Evolutionary conservation across 2,888 invertebrate species (phyloP), one percentile per base, ranked within the genome.

Genomic region (Lasioglossum calceatum): DNA sequence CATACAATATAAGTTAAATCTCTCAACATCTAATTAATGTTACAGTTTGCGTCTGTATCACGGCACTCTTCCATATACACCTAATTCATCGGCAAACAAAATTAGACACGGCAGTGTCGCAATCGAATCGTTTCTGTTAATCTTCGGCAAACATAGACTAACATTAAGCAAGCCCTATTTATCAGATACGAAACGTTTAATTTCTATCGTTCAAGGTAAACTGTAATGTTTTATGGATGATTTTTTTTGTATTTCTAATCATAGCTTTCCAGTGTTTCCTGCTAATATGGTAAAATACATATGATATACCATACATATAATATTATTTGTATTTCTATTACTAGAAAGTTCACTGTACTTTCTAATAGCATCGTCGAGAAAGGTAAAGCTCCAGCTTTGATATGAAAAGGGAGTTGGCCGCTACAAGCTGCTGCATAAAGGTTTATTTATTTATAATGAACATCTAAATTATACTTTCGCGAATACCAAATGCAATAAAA

Each of bases 121-220:
- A 70, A 70, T 36, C 19, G 36, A 36, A 70, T 39, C 67, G 32
- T 39, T 39, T 39, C 39, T 23, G 10, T 39, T 39, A 70, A 70
- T 70, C 70, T 10, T 10, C 39, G 12, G 70, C 70, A 70, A 70
- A 70, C 70, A 32, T 64, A 70, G 39, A 70, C 67, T 23, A 54
- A 54, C n/a, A n/a, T 10, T 70, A 70, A 32, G 32, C 32, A 19
- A 39, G 39, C 16, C 32, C 36, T 23, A 32, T 70, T 39, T 70
- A 39, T 19, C 39, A 39, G 70, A 16, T 39, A 39, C 39, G 39
- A 39, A 64, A 32, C 19, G 32, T 32, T 32, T 19, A 19, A 19
- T 32, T 32, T 36, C 64, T 32, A 64, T 3, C 7, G 19, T 19
- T 64, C 19, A 64, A 1, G 32, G 7, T 32, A 8, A 8, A 64